Evolutionary conservation across 2,797 vertebrate genomes (phyloP).

Genomic region (Hoplostethus atlanticus): DNA sequence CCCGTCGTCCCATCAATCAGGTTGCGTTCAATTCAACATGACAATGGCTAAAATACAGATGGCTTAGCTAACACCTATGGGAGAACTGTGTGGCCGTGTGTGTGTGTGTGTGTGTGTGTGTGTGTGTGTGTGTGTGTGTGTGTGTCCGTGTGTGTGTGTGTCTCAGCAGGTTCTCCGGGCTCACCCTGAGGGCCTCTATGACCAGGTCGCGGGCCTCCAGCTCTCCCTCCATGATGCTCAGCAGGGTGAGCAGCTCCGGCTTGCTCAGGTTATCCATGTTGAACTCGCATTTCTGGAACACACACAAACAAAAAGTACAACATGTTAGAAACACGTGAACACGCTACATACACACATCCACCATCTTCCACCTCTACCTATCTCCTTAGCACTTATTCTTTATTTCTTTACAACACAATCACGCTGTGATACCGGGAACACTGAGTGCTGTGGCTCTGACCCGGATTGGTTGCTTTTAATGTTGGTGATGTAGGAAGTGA

Average conservation of each 20-base stretch:
- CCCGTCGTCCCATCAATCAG: constrained; percentile 24
- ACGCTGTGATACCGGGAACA: too few relatives aligned
- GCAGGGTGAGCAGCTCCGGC: constrained; percentile 92
- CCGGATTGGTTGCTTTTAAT: too few relatives aligned
- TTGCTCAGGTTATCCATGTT: constrained; percentile 98
- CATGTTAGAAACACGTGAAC: background rate
- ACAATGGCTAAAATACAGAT: constrained; percentile 1
- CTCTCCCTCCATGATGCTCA: constrained; percentile 98
- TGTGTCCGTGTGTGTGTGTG: background rate
- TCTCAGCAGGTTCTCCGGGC: constrained; percentile 57
- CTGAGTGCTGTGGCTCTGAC: too few relatives aligned
- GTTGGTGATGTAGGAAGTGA: too few relatives aligned
- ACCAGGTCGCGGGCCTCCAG: constrained; percentile 97
- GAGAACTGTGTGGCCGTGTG: background rate
- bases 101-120: background rate
- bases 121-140: background rate
- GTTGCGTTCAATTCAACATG: background rate
- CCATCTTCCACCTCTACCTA: too few relatives aligned
- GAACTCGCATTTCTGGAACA: constrained; percentile 93
- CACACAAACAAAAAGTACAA: constrained; percentile 1
- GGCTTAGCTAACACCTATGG: constrained; percentile 2
- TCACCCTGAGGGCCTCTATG: constrained; percentile 96
- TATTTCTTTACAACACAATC: too few relatives aligned
- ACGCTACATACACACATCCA: too few relatives aligned
- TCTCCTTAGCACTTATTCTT: too few relatives aligned